A percentile compares a stretch with the other conserved stretches of the same genome.
Evolutionary conservation across 1,140 invertebrate species (phyloP).

Genomic region (Drosophila ananassae): DNA sequence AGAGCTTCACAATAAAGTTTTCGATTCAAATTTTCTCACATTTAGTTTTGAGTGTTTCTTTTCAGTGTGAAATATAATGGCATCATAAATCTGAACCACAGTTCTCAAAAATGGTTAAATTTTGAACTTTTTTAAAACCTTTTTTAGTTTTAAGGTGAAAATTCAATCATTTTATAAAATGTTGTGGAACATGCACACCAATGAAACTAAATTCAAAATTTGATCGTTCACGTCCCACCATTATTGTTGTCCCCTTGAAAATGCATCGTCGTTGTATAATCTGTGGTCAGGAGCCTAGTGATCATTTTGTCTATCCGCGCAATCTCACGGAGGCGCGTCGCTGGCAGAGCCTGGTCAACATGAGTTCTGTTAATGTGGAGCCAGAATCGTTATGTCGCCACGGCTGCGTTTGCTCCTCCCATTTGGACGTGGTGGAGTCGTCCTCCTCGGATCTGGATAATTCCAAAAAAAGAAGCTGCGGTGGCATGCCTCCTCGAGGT

Average conservation of each 20-base stretch:
- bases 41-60: neutral
- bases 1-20: too few relatives aligned
- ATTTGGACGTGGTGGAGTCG: slow-evolving; percentile 7
- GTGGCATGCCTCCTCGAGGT: neutral
- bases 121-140: too few relatives aligned
- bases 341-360: slow-evolving; percentile 42
- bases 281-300: slow-evolving; percentile 48
- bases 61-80: too few relatives aligned
- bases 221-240: slow-evolving; percentile 12
- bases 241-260: slow-evolving; percentile 32
- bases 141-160: too few relatives aligned
- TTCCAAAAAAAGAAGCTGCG: neutral
- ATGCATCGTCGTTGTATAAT: slow-evolving; percentile 64
- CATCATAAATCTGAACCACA: too few relatives aligned
- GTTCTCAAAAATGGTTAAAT: too few relatives aligned
- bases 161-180: neutral
- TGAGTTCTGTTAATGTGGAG: slow-evolving; percentile 23
- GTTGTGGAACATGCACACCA: slow-evolving; percentile 15
- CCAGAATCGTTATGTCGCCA: slow-evolving; percentile 17
- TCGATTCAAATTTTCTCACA: too few relatives aligned
- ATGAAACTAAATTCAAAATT: slow-evolving; percentile 50
- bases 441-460: neutral
- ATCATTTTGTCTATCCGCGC: slow-evolving; percentile 30
- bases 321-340: slow-evolving; percentile 36
- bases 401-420: slow-evolving; percentile 53